Evolutionary conservation across 2,797 vertebrate genomes (phyloP).

Genomic region (Semaprochilodus insignis): DNA sequence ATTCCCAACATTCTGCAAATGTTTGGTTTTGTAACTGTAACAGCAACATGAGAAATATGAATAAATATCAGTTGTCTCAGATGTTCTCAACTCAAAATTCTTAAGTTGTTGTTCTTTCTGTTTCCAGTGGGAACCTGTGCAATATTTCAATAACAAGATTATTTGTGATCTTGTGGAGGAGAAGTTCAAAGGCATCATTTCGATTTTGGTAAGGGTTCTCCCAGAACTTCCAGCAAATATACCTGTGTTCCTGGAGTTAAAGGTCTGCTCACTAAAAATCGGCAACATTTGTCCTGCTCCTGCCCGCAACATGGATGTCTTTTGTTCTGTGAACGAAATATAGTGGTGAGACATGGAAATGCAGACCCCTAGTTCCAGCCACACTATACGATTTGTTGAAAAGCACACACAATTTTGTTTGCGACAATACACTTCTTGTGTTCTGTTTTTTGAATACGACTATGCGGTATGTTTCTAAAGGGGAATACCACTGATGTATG

Average conservation of each 20-base stretch:
- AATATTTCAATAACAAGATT: conserved; percentile 99
- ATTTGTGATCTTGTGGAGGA: conserved; percentile 98
- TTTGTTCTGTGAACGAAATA: no score
- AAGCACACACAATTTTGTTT: not conserved
- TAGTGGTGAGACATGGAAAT: no score
- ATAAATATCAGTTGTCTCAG: conserved; percentile 30
- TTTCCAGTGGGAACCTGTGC: conserved; percentile 94
- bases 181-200: conserved; percentile 98
- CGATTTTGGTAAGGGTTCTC: conserved; percentile 86
- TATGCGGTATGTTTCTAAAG: no score
- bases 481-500: no score
- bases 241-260: not conserved
- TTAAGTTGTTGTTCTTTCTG: conserved; percentile 13
- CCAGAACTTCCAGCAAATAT: not conserved
- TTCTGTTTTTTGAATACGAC: no score
- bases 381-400: not conserved
- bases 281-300: no score
- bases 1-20: conserved; percentile 69
- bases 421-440: not conserved
- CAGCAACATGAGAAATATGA: conserved; percentile 17
- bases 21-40: conserved; percentile 40
- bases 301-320: no score
- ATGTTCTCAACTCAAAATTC: not conserved
- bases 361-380: no score
- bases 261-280: no score